Conservation (phyloP, 2,888 invertebrate genomes). For the Linnaemya tessellans region DNA sequence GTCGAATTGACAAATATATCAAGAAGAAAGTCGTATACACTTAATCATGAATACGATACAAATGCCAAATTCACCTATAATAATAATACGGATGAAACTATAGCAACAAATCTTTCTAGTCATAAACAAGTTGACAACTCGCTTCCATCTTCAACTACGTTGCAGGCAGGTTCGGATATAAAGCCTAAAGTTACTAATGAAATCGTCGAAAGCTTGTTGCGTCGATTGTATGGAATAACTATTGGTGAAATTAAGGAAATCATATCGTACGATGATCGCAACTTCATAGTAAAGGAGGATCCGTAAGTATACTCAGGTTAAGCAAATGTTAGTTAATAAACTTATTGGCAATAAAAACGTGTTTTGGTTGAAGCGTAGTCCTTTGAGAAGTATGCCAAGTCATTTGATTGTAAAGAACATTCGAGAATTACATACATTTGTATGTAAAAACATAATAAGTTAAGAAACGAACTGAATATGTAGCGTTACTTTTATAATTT, state of each 20-base stretch:
- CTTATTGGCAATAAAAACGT: too few species aligned
- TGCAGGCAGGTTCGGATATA: slow-evolving; percentile 82
- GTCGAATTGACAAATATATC: slow-evolving; percentile 80
- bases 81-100: slow-evolving; percentile 44
- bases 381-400: too few species aligned
- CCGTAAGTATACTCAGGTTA: slow-evolving; percentile 77
- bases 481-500: too few species aligned
- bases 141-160: slow-evolving; percentile 27
- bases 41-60: slow-evolving; percentile 79
- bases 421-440: too few species aligned
- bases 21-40: slow-evolving; percentile 80
- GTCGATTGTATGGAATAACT: slow-evolving; percentile 82
- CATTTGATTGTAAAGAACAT: too few species aligned
- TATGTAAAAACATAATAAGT: too few species aligned
- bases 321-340: too few species aligned
- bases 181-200: slow-evolving; percentile 79
- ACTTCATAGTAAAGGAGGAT: slow-evolving; percentile 82
- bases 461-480: too few species aligned
- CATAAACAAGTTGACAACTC: background rate
- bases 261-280: slow-evolving; percentile 83
- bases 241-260: slow-evolving; percentile 80
- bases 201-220: slow-evolving; percentile 79
- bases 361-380: too few species aligned
- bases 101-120: background rate
- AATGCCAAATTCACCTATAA: slow-evolving; percentile 60